Evolutionary conservation across 2,797 vertebrate species (phyloP), one percentile per base, ranked within the genome.

Genomic region (Potorous gilbertii): DNA sequence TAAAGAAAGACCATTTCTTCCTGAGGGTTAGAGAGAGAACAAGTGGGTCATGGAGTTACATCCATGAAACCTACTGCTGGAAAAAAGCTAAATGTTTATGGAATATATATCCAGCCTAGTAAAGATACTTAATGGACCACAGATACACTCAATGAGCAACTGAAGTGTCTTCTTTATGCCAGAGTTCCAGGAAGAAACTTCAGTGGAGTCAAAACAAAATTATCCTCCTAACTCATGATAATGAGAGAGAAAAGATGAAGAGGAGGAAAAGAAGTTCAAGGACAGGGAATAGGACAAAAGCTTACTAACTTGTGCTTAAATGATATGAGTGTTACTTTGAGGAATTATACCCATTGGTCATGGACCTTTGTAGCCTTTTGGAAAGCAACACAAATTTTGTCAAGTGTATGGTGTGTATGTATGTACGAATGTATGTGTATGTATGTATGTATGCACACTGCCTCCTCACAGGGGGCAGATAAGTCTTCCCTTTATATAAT

Each of bases 401-500:
- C 91, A 92, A 6, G 2, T 55, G 57, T 31, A 55, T 14, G 24
- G 57, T 74, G 27, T 74, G 14, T 29, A 40, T 81, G 5, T 74
- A 18, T 11, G 14, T 74, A 31, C 13, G n/a, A n/a, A 5, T 74
- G 13, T 66, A 6, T 74, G 62, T 66, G 1, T 40, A 18, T n/a
- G 16, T 66, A 13, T 66, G 29, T 16, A 5, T 4, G n/a, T 52
- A 52, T 52, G 52, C 52, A 52, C 52, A 52, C 52, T 52, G 52
- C 52, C n/a, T 56, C 28, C 66, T 66, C 90, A 34, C 54, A 24
- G 56, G 95, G 94, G 59, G 90, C 95, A 89, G 87, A 34, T 93
- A 92, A 34, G 0, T 97, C 91, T 95, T 94, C n/a, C 34, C 18
- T 12, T 52, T 94, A 5, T 66, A 12, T 56, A 95, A 31, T 96